phyloP scores from a whole-genome alignment of 2,113 vertebrate species.

The Tragelaphus scriptus region DNA sequence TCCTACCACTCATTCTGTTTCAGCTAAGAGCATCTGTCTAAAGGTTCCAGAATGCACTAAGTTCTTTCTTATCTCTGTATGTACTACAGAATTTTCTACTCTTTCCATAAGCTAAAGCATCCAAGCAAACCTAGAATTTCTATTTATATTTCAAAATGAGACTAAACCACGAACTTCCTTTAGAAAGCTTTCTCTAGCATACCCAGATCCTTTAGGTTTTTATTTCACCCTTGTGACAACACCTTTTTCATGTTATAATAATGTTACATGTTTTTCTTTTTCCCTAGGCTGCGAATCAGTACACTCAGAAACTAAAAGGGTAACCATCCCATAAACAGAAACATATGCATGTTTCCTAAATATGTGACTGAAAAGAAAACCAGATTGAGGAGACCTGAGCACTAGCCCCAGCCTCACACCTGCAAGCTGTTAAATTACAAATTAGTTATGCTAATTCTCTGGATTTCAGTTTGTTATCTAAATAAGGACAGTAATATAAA shows the following conservation, averaged over 20 bases:
- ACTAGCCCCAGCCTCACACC: background rate
- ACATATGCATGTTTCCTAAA: background rate
- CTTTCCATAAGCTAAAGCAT: background rate
- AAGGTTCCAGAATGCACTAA: background rate
- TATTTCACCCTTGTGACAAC: background rate
- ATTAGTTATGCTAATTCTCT: background rate
- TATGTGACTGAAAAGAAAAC: background rate
- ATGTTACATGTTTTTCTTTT: background rate
- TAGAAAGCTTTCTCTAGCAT: background rate
- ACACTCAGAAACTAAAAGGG: background rate
- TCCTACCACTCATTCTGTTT: background rate
- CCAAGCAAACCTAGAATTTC: background rate
- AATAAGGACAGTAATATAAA: background rate
- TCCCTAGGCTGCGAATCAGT: background rate
- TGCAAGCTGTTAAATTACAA: background rate
- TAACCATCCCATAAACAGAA: background rate
- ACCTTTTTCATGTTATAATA: background rate
- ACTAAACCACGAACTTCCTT: background rate
- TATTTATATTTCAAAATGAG: background rate
- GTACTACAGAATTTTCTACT: background rate
- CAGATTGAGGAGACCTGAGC: background rate
- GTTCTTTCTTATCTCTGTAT: background rate
- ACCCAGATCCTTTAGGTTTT: background rate
- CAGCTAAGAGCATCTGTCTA: background rate
- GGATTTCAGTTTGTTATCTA: background rate